Percentiles rank a stretch among this genome's conserved stretches.
These are phyloP conservation scores for Microtus richardsoni DNA, from an alignment of 2,113 vertebrate species.

Conservation along the genomic window DNA sequence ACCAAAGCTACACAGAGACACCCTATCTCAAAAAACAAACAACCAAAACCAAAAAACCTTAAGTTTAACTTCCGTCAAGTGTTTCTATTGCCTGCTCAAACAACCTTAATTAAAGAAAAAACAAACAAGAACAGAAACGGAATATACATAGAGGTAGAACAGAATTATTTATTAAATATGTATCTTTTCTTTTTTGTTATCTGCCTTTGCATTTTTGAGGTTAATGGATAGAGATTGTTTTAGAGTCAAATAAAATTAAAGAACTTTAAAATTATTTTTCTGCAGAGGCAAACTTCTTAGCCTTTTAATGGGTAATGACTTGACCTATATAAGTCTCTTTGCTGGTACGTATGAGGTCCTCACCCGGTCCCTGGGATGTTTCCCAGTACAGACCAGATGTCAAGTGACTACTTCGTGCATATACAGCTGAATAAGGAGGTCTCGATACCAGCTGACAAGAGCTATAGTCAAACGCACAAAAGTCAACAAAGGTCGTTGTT, in stretches of 20 bases:
- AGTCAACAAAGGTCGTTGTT: slow-evolving; percentile 8
- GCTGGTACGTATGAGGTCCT: neutral
- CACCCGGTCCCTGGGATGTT: neutral
- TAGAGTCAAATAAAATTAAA: slow-evolving; percentile 35
- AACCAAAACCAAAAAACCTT: too few relatives aligned
- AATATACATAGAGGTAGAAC: neutral
- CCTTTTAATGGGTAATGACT: neutral
- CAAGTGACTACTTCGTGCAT: neutral
- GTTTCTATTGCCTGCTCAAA: neutral
- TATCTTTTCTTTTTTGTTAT: slow-evolving; percentile 5
- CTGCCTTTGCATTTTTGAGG: slow-evolving; percentile 27
- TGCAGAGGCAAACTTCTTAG: slow-evolving; percentile 41
- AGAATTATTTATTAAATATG: slow-evolving; percentile 44
- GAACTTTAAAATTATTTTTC: slow-evolving; percentile 18
- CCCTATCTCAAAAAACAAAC: too few relatives aligned
- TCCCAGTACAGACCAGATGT: neutral
- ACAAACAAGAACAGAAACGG: neutral
- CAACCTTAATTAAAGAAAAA: neutral
- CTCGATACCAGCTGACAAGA: neutral
- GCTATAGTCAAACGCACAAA: slow-evolving; percentile 32
- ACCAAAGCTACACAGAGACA: too few relatives aligned
- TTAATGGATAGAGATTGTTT: neutral
- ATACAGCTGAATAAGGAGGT: neutral
- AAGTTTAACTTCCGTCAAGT: neutral
- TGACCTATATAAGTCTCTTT: neutral